These are phyloP conservation scores for Uria lomvia DNA, from an alignment of 2,113 vertebrate genomes.

Conservation along the genomic window DNA sequence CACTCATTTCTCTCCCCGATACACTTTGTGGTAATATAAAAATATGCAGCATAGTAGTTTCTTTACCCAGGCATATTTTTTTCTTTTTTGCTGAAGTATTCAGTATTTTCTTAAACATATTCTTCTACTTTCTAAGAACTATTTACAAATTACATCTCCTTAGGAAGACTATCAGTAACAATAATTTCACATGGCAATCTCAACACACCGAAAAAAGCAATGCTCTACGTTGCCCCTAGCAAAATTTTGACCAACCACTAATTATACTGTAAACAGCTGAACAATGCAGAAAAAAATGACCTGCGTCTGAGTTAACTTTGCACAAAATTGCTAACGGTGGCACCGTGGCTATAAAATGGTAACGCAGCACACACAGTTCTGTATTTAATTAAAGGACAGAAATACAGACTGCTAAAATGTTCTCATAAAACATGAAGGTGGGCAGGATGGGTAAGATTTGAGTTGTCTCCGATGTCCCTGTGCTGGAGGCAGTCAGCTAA, in stretches of 20 bases:
- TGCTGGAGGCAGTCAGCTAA: not conserved
- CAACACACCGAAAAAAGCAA: not conserved
- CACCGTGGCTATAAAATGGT: not conserved
- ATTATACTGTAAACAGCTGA: conserved; percentile 39
- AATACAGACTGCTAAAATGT: not conserved
- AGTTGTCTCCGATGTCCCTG: not conserved
- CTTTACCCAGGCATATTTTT: not conserved
- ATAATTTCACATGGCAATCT: not conserved
- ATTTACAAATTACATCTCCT: conserved; percentile 13
- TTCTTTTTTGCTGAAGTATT: conserved; percentile 26
- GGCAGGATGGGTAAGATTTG: not conserved
- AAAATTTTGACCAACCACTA: conserved; percentile 1
- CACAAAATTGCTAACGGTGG: not conserved
- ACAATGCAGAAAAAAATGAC: not conserved
- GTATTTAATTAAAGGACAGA: not conserved
- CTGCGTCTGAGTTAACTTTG: conserved; percentile 6
- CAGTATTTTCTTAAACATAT: conserved; percentile 38
- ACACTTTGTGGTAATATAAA: conserved; percentile 9
- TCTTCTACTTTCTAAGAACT: conserved; percentile 34
- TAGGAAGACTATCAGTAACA: not conserved
- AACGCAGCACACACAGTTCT: not conserved
- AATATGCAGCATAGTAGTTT: conserved; percentile 13
- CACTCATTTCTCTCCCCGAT: conserved; percentile 24
- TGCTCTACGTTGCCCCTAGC: not conserved
- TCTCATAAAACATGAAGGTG: not conserved